Conservation (phyloP, 2,888 invertebrate genomes). For the Drosophila villosipedis region DNA sequence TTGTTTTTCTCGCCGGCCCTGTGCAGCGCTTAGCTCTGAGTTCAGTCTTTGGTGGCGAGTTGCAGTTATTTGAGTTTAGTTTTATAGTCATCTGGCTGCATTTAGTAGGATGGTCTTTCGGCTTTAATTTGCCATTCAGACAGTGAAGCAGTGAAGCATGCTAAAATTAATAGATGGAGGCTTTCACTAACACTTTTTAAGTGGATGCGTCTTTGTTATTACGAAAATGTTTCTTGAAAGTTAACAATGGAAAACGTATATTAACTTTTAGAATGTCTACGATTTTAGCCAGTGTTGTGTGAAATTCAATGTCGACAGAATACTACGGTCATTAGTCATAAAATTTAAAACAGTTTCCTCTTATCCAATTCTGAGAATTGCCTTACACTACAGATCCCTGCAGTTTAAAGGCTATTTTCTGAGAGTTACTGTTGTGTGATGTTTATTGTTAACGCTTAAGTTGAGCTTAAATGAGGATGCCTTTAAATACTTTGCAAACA, state of each 20-base stretch:
- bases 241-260: not conserved
- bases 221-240: not conserved
- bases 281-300: not conserved
- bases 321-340: not conserved
- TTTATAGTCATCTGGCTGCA: constrained; percentile 60
- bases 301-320: not conserved
- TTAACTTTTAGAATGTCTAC: not conserved
- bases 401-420: not conserved
- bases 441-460: not conserved
- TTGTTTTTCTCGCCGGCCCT: constrained; percentile 63
- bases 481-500: not conserved
- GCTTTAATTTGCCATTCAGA: constrained; percentile 63
- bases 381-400: not conserved
- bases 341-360: not conserved
- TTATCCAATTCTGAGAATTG: not conserved
- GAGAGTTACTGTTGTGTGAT: not conserved
- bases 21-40: constrained; percentile 27
- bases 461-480: not conserved
- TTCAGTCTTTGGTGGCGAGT: constrained; percentile 9
- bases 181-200: not conserved
- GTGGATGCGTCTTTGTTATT: not conserved
- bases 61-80: constrained; percentile 46
- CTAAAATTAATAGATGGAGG: constrained; percentile 34
- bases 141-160: constrained; percentile 31
- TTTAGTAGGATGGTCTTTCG: constrained; percentile 31